A percentile compares a stretch with the other conserved stretches of the same genome.
phyloP scores from a whole-genome alignment of 2,888 invertebrate species.

The Lasioglossum marginatum region DNA sequence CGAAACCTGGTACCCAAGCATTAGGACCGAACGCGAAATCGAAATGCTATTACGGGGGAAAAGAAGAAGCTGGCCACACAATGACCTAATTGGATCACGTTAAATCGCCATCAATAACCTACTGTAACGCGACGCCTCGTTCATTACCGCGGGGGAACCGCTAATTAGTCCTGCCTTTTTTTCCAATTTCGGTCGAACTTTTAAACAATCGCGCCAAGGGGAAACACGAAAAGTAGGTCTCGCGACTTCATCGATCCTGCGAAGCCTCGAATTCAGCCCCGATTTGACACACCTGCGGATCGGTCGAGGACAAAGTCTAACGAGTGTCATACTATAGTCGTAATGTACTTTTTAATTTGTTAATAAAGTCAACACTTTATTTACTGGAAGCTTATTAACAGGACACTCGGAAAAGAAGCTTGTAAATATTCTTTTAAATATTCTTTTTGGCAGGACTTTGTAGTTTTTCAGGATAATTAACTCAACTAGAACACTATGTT shows the following conservation, averaged over 20 bases:
- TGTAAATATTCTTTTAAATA: not conserved
- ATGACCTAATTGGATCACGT: slow-evolving; percentile 68
- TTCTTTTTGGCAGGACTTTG: not conserved
- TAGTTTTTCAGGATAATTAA: not conserved
- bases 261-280: not conserved
- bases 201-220: slow-evolving; percentile 52
- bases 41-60: slow-evolving; percentile 14
- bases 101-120: slow-evolving; percentile 63
- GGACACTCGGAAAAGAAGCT: not conserved
- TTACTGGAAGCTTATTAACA: not conserved
- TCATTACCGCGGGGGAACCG: slow-evolving; percentile 59
- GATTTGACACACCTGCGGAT: slow-evolving; percentile 53
- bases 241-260: slow-evolving; percentile 26
- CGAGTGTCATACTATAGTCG: not conserved
- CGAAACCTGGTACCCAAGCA: not conserved
- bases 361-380: not conserved
- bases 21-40: not conserved
- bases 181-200: slow-evolving; percentile 61
- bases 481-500: too few species aligned
- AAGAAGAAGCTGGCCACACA: not conserved
- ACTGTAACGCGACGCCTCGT: slow-evolving; percentile 52
- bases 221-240: slow-evolving; percentile 41
- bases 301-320: not conserved
- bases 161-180: slow-evolving; percentile 68
- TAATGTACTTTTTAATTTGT: not conserved